Evolutionary conservation across 2,888 invertebrate genomes (phyloP).

Genomic region (Drosophila stalkeri): DNA sequence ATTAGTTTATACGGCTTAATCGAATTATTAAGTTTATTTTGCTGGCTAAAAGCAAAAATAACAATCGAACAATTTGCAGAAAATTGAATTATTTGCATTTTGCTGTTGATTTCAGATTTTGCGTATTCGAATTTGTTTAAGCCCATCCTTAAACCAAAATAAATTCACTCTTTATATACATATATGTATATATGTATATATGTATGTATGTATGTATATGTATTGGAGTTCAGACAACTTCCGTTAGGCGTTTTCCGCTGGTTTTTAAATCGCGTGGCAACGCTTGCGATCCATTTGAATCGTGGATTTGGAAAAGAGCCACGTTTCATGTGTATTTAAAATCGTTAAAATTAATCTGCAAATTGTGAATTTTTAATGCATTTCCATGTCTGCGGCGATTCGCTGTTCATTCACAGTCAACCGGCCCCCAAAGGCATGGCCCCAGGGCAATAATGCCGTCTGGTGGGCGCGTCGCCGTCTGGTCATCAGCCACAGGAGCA

Average conservation of each 20-base stretch:
- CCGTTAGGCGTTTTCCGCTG: slow-evolving; percentile 53
- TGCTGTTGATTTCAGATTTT: slow-evolving; percentile 32
- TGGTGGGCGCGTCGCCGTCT: slow-evolving; percentile 66
- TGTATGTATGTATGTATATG: background rate
- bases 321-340: slow-evolving; percentile 76
- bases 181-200: too few relatives aligned
- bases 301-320: slow-evolving; percentile 36
- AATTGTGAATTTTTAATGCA: slow-evolving; percentile 80
- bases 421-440: slow-evolving; percentile 48
- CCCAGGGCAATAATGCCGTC: slow-evolving; percentile 65
- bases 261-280: slow-evolving; percentile 21
- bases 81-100: slow-evolving; percentile 61
- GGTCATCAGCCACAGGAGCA: slow-evolving; percentile 44
- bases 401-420: slow-evolving; percentile 31
- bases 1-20: slow-evolving; percentile 9
- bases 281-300: slow-evolving; percentile 65
- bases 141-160: background rate
- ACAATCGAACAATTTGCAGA: slow-evolving; percentile 19
- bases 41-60: slow-evolving; percentile 5
- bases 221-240: slow-evolving; percentile 48
- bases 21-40: slow-evolving; percentile 7
- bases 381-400: slow-evolving; percentile 69
- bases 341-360: slow-evolving; percentile 80
- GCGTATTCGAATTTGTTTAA: slow-evolving; percentile 30
- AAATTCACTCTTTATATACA: background rate